Percentiles rank a stretch among this genome's conserved stretches.
phyloP scores from a whole-genome alignment of 1,140 invertebrate genomes.

The Cyrtorhinus lividipennis region DNA sequence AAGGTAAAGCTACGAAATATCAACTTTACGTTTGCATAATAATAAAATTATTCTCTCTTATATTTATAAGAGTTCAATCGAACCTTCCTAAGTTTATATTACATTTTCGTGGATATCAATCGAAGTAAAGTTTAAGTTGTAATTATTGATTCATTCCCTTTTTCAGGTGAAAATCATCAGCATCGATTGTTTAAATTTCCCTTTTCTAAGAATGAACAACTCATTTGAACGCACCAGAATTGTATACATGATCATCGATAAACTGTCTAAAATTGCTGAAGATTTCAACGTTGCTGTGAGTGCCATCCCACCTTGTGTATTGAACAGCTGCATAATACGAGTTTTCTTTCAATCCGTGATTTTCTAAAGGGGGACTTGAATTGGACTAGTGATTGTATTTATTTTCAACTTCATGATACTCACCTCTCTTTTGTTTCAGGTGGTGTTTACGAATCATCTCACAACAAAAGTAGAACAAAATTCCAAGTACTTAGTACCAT shows the following conservation, averaged over 20 bases:
- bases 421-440: too few species aligned
- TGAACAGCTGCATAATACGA: too few species aligned
- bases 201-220: constrained; percentile 22
- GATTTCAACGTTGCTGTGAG: constrained; percentile 24
- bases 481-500: constrained; percentile 19
- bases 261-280: constrained; percentile 19
- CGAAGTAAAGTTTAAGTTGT: background rate
- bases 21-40: too few species aligned
- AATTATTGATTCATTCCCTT: background rate
- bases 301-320: background rate
- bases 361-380: too few species aligned
- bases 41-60: too few species aligned
- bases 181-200: constrained; percentile 25
- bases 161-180: constrained; percentile 24
- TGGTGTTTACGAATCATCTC: constrained; percentile 24
- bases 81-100: too few species aligned
- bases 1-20: too few species aligned
- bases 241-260: constrained; percentile 18
- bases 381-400: too few species aligned
- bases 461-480: constrained; percentile 21
- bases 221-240: constrained; percentile 21
- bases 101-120: background rate
- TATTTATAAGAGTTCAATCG: too few species aligned
- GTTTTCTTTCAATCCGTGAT: too few species aligned
- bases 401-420: too few species aligned